A percentile compares a stretch with the other conserved stretches of the same genome.
Conservation (phyloP, 2,113 vertebrate species). For the Thymallus thymallus region DNA sequence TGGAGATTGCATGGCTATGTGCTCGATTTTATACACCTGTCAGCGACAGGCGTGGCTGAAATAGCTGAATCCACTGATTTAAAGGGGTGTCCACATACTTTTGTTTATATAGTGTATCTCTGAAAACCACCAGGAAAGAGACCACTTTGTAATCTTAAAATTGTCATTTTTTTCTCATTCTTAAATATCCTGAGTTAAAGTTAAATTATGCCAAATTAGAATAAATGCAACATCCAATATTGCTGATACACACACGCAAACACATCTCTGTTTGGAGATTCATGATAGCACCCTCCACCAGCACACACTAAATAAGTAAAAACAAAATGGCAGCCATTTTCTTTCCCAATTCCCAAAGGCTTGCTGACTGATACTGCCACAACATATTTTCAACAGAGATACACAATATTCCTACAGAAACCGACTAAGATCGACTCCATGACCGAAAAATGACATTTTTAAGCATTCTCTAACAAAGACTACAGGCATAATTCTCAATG, state of each 20-base stretch:
- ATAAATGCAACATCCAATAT: constrained; percentile 53
- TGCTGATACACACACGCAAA: constrained; percentile 37
- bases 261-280: constrained; percentile 41
- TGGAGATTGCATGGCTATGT: too few relatives aligned
- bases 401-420: constrained; percentile 26
- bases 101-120: constrained; percentile 21
- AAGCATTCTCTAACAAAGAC: constrained; percentile 35
- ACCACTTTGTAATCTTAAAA: constrained; percentile 28
- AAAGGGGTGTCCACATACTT: too few relatives aligned
- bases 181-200: constrained; percentile 69
- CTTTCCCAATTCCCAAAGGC: constrained; percentile 8
- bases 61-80: too few relatives aligned
- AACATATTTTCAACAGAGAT: constrained; percentile 32
- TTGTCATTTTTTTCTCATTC: constrained; percentile 15
- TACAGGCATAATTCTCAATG: constrained; percentile 42
- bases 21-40: too few relatives aligned
- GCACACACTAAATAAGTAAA: constrained; percentile 26
- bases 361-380: constrained; percentile 32
- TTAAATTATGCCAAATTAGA: constrained; percentile 54
- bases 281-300: constrained; percentile 29
- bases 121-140: constrained; percentile 46
- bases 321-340: constrained; percentile 29
- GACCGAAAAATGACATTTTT: constrained; percentile 15
- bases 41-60: too few relatives aligned
- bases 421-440: constrained; percentile 23